Evolutionary conservation across 2,888 invertebrate species (phyloP).

Genomic region (Agrypnus murinus): DNA sequence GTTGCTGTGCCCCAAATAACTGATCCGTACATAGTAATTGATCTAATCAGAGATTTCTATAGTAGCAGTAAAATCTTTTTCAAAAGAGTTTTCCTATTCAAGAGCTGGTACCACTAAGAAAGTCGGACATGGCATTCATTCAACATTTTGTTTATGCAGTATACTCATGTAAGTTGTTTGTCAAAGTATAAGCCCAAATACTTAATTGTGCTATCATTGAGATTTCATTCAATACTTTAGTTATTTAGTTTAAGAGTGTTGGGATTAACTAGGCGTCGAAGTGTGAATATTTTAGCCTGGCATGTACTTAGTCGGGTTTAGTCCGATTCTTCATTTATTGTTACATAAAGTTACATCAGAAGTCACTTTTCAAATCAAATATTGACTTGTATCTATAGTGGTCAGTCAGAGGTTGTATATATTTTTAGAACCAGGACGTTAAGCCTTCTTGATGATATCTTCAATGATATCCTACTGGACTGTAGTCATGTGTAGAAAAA

Average conservation of each 20-base stretch:
- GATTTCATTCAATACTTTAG: neutral
- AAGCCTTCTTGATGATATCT: too few relatives aligned
- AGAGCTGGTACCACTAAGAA: neutral
- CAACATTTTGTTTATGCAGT: neutral
- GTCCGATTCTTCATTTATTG: neutral
- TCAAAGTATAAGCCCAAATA: neutral
- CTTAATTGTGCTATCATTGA: neutral
- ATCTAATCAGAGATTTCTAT: too few relatives aligned
- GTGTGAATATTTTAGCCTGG: constrained; percentile 2
- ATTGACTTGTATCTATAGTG: too few relatives aligned
- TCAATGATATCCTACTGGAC: too few relatives aligned
- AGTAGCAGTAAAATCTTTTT: too few relatives aligned
- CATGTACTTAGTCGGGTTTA: constrained; percentile 1
- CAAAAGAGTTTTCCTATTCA: neutral
- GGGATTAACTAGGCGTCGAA: neutral
- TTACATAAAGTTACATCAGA: too few relatives aligned
- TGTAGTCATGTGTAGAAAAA: too few relatives aligned
- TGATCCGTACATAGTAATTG: too few relatives aligned
- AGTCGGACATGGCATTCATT: neutral
- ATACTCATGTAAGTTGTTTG: neutral
- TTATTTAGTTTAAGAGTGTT: neutral
- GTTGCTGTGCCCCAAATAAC: too few relatives aligned
- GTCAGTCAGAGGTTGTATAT: too few relatives aligned
- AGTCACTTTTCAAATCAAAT: too few relatives aligned
- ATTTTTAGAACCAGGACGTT: too few relatives aligned